These are phyloP conservation scores for Acronicta psi DNA, from an alignment of 2,888 invertebrate genomes.

Conservation along the genomic window DNA sequence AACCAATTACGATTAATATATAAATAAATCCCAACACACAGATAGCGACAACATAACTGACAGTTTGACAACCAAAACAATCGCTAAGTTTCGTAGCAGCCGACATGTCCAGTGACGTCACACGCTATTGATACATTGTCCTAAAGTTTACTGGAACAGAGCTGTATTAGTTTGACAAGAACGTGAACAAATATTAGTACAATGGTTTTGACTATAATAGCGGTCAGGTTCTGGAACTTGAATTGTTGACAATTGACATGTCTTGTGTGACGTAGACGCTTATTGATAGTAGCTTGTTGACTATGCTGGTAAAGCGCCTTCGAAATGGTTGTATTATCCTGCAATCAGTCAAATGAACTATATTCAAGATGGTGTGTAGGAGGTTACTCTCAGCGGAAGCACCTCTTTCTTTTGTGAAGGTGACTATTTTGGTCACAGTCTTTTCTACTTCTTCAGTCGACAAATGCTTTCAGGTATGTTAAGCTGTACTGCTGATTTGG, in stretches of 20 bases:
- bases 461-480: too few species aligned
- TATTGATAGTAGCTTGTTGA: too few species aligned
- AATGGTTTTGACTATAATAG: conserved; percentile 2
- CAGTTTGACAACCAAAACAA: conserved; percentile 21
- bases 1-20: too few species aligned
- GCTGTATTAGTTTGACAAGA: conserved; percentile 8
- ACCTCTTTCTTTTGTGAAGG: too few species aligned
- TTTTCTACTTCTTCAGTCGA: too few species aligned
- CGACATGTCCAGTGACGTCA: conserved; percentile 25
- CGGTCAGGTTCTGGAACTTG: background rate
- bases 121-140: conserved; percentile 7
- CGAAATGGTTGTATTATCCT: too few species aligned
- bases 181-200: conserved; percentile 7
- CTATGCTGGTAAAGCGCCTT: too few species aligned
- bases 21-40: background rate
- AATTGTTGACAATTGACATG: background rate
- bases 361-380: too few species aligned
- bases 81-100: conserved; percentile 1
- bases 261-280: background rate
- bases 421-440: too few species aligned
- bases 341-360: too few species aligned
- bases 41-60: conserved; percentile 7
- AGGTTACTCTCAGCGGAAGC: too few species aligned
- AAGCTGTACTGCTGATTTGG: too few species aligned
- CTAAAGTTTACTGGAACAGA: conserved; percentile 4